phyloP scores from a whole-genome alignment of 2,797 vertebrate species.

The Cynopterus sphinx region DNA sequence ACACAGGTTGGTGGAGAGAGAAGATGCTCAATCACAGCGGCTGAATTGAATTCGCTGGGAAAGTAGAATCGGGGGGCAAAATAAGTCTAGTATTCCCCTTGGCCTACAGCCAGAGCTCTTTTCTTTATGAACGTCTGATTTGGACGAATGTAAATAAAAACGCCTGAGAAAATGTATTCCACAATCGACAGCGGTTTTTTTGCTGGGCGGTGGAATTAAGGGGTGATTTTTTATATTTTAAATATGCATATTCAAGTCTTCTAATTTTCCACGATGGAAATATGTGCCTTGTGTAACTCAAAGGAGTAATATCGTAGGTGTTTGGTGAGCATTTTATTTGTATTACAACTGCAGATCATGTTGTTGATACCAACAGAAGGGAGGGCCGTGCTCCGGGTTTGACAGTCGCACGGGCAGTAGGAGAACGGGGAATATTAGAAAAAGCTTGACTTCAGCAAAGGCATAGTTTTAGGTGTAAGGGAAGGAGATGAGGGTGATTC shows the following conservation, averaged over 20 bases:
- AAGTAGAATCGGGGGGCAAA: background rate
- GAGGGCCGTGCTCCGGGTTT: background rate
- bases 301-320: background rate
- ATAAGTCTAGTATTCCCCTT: background rate
- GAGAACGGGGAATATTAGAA: background rate
- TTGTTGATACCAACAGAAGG: background rate
- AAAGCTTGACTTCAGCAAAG: background rate
- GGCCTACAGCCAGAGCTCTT: background rate
- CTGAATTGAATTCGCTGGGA: background rate
- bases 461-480: background rate
- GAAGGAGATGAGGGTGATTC: background rate
- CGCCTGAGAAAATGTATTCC: background rate
- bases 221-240: background rate
- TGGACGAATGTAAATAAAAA: background rate
- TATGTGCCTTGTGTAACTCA: background rate
- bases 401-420: background rate
- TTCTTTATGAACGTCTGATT: background rate
- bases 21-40: background rate
- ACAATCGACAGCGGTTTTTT: background rate
- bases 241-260: background rate
- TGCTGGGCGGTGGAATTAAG: background rate
- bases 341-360: background rate
- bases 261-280: background rate
- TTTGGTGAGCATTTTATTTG: background rate
- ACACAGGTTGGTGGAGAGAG: background rate